Conservation (phyloP, 2,888 invertebrate species). For the Urechis unicinctus region DNA sequence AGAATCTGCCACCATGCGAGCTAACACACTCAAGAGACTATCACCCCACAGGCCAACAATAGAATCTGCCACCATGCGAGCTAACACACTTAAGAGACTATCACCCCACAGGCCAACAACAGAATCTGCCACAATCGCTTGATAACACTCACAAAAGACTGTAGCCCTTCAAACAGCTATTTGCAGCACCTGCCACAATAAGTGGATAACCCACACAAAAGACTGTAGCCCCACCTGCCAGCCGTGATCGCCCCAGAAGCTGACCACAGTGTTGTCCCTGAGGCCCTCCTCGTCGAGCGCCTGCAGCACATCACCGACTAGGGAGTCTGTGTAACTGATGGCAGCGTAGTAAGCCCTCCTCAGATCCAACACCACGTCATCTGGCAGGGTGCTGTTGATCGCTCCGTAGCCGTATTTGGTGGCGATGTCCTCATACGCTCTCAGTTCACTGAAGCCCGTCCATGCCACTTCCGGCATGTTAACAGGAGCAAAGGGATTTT, state of each 20-base stretch:
- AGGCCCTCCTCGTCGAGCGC: conserved; percentile 9
- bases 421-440: conserved; percentile 21
- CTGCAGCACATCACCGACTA: conserved; percentile 14
- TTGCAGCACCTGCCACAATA: too few species aligned
- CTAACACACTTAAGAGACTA: too few species aligned
- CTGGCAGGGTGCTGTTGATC: conserved; percentile 27
- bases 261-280: conserved; percentile 15
- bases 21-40: too few species aligned
- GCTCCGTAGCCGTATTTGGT: conserved; percentile 21
- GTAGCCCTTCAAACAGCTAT: too few species aligned
- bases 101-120: too few species aligned
- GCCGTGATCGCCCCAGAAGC: conserved; percentile 21
- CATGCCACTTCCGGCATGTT: conserved; percentile 28
- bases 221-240: conserved; percentile 15
- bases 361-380: conserved; percentile 5
- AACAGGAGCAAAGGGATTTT: conserved; percentile 24
- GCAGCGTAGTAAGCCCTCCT: conserved; percentile 18
- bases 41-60: too few species aligned
- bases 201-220: too few species aligned
- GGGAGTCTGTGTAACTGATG: conserved; percentile 11
- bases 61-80: too few species aligned
- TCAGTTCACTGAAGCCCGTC: conserved; percentile 23
- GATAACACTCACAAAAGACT: too few species aligned
- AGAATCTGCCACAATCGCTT: too few species aligned
- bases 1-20: too few species aligned